phyloP scores from a whole-genome alignment of 1,140 invertebrate genomes.

The Hyles vespertilio region DNA sequence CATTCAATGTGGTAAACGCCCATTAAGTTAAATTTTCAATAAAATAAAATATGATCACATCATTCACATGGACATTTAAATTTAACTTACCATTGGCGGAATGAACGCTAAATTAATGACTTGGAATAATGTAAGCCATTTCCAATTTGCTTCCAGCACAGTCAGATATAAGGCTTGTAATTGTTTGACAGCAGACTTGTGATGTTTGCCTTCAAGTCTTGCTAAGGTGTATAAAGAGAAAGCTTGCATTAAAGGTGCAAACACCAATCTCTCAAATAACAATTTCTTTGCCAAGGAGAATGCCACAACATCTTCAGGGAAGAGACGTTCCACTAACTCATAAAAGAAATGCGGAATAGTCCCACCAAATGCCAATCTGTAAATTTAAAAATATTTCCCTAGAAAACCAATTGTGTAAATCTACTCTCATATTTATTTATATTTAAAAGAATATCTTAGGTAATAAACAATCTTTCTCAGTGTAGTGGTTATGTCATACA shows the following conservation, averaged over 20 bases:
- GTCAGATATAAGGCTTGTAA: constrained; percentile 78
- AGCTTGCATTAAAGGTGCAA: constrained; percentile 82
- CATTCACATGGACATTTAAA: neutral
- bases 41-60: neutral
- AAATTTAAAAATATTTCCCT: constrained; percentile 11
- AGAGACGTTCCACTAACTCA: constrained; percentile 75
- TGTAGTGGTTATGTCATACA: no score
- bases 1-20: no score
- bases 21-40: constrained; percentile 1
- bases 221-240: constrained; percentile 82
- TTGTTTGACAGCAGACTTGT: constrained; percentile 77
- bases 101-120: constrained; percentile 82
- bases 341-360: constrained; percentile 85
- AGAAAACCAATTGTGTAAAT: neutral
- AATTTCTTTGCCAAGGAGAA: constrained; percentile 76
- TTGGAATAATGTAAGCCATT: constrained; percentile 83
- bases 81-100: constrained; percentile 80
- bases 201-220: constrained; percentile 83
- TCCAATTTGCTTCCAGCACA: constrained; percentile 81
- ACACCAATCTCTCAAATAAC: constrained; percentile 81
- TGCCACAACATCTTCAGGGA: constrained; percentile 74
- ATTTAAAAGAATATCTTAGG: no score
- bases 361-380: constrained; percentile 82
- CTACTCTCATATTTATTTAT: no score
- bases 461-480: no score